Base-by-base conservation (phyloP, 1,140 invertebrate genomes). In the Sycobia sp. region DNA sequence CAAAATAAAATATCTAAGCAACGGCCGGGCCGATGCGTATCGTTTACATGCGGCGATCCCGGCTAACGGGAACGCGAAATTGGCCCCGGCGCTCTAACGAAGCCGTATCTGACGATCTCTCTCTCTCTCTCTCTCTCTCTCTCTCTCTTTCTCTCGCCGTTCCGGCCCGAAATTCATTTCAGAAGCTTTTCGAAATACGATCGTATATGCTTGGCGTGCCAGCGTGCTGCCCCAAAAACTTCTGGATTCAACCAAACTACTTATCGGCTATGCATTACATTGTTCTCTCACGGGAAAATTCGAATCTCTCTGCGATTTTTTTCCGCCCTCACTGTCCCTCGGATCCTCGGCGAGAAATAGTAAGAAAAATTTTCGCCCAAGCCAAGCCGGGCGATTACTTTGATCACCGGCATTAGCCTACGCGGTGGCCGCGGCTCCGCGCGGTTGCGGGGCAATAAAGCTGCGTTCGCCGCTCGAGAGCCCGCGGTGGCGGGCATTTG, bases 1-100 rank as follows among this genome's bases (percentile, higher is more conserved):
- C 46, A 34, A 41, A 57, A 63, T 57, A 57, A 62, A 56, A 56
- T 50, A 56, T 49, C 43, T 49, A 55, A 62, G 49, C 51, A 41
- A 25, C 38, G n/a, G 18, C 27, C 2, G 1, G 47, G 20, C 22
- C 49, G 27, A 54, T 54, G 62, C 62, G 41, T 65, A 65, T 65
- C 55, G 41, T 54, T 65, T 53, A 51, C 54, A 44, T 0, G 27
- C 13, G 36, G 46, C 61, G 53, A 63, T 57, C 54, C 27, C 46
- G 29, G 36, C 38, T 50, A 44, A 29, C 46, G 36, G 46, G 41
- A 49, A 54, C 16, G 41, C n/a, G 27, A 54, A 29, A 55, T 23
- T 32, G 39, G 43, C 43, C 20, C 22, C 44, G 49, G 25, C 25
- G 32, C 54, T 25, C 39, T 57, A 63, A 54, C 47, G 53, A 50